phyloP scores from a whole-genome alignment of 2,888 invertebrate species.

The Hemistola chrysoprasaria region DNA sequence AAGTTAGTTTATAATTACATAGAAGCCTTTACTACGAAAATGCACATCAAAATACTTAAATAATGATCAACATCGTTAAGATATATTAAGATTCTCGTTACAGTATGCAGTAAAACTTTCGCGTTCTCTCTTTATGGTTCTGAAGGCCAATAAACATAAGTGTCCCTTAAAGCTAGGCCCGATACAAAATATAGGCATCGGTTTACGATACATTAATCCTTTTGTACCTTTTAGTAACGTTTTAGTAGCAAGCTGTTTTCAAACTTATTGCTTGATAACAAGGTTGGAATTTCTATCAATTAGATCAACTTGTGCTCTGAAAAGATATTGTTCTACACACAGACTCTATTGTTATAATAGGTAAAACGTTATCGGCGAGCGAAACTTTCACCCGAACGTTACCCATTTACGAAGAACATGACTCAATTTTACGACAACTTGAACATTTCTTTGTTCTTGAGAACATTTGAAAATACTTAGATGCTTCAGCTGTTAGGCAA shows the following conservation, averaged over 20 bases:
- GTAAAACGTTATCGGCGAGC: slow-evolving; percentile 11
- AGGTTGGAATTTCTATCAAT: slow-evolving; percentile 1
- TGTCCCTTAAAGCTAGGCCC: slow-evolving; percentile 7
- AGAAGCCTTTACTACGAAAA: too few relatives aligned
- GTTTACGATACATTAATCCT: slow-evolving; percentile 10
- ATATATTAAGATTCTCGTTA: neutral
- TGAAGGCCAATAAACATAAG: slow-evolving; percentile 11
- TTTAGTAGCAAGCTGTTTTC: neutral
- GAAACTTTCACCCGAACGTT: slow-evolving; percentile 21
- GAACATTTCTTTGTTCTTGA: slow-evolving; percentile 13
- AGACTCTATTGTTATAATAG: too few relatives aligned
- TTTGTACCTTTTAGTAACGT: neutral
- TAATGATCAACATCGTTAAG: too few relatives aligned
- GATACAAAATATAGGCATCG: slow-evolving; percentile 14
- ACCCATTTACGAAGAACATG: slow-evolving; percentile 14
- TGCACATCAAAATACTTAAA: too few relatives aligned
- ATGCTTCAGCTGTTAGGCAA: slow-evolving; percentile 19
- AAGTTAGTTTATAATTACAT: too few relatives aligned
- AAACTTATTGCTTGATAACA: neutral
- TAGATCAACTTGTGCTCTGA: slow-evolving; percentile 1
- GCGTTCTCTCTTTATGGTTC: slow-evolving; percentile 4
- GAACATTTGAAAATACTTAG: slow-evolving; percentile 24
- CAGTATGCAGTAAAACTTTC: slow-evolving; percentile 3
- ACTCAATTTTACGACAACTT: slow-evolving; percentile 12
- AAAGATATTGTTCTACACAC: slow-evolving; percentile 16